Evolutionary conservation across 2,888 invertebrate species (phyloP), one percentile per base, ranked within the genome.

Genomic region (Myopa testacea): DNA sequence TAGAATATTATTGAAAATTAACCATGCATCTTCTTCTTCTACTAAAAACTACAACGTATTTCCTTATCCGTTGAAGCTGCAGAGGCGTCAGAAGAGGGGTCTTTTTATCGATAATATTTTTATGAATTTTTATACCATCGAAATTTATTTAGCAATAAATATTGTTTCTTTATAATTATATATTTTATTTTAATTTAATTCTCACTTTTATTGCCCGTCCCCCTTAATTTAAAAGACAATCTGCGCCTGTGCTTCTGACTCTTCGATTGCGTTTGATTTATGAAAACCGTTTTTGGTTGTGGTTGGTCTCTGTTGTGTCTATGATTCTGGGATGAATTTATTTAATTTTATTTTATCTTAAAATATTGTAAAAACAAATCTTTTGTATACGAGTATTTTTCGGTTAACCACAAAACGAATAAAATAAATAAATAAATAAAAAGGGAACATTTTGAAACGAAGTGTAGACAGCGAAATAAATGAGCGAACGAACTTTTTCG

Each of bases 1-100:
- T 37, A 55, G 55, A 55, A 37, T 55, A n/a, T 70, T 55, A 70
- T 69, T 69, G 70, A 70, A 55, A 70, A 70, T 70, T 37, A 70
- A 55, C 14, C 3, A 4, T 1, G 34, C 34, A 6, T 4, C 34
- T 14, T 70, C 69, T 4, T 69, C 55, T 50, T 70, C 38, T 65
- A 16, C 34, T n/a, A 50, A 19, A 52, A 70, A 67, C 14, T 67
- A 67, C 37, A 70, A 34, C 37, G 2, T 16, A 26, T 8, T 50
- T 45, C n/a, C n/a, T n/a, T n/a, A n/a, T n/a, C 26, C 40, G 45
- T 40, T 16, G 62, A 26, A 62, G 26, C 26, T 10, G 34, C 37
- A 14, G 37, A 37, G 65, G 65, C 37, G 65, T 34, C 26, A 19
- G 12, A 8, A 6, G 4, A 37, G 34, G 37, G 34, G 8, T 2